These are phyloP conservation scores for Camelus dromedarius DNA, from an alignment of 2,113 vertebrate genomes.

Conservation along the genomic window DNA sequence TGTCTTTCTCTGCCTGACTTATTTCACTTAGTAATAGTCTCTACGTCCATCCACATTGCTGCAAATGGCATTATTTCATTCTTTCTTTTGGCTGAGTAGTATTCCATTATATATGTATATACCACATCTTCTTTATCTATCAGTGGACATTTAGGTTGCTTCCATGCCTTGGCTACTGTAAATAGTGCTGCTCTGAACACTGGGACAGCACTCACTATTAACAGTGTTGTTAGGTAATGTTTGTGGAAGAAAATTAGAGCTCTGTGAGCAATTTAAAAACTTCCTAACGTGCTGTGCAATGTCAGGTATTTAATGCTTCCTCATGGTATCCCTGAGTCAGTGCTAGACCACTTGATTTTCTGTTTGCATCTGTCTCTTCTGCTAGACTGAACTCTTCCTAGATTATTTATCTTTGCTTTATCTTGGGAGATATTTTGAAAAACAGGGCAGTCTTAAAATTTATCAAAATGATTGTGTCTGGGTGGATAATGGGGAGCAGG, in stretches of 20 bases:
- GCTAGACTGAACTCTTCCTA: neutral
- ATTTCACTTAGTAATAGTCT: too few relatives aligned
- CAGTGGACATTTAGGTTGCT: too few relatives aligned
- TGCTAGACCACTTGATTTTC: neutral
- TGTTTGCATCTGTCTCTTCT: neutral
- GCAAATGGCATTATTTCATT: too few relatives aligned
- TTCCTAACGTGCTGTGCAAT: neutral
- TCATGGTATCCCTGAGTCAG: neutral
- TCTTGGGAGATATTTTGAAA: neutral
- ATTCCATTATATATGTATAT: too few relatives aligned
- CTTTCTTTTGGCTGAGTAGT: too few relatives aligned
- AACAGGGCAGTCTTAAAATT: neutral
- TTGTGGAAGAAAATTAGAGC: conserved; percentile 37
- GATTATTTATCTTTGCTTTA: neutral
- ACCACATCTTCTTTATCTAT: too few relatives aligned
- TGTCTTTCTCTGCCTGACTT: too few relatives aligned
- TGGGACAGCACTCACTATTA: neutral
- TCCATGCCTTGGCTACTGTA: too few relatives aligned
- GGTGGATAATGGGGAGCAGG: neutral
- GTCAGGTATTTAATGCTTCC: neutral
- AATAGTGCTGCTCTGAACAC: too few relatives aligned
- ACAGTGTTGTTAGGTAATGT: neutral
- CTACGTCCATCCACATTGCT: too few relatives aligned
- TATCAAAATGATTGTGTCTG: neutral
- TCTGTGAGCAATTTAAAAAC: neutral